These are phyloP conservation scores for Selenia dentaria DNA, from an alignment of 2,888 invertebrate genomes.

Conservation along the genomic window DNA sequence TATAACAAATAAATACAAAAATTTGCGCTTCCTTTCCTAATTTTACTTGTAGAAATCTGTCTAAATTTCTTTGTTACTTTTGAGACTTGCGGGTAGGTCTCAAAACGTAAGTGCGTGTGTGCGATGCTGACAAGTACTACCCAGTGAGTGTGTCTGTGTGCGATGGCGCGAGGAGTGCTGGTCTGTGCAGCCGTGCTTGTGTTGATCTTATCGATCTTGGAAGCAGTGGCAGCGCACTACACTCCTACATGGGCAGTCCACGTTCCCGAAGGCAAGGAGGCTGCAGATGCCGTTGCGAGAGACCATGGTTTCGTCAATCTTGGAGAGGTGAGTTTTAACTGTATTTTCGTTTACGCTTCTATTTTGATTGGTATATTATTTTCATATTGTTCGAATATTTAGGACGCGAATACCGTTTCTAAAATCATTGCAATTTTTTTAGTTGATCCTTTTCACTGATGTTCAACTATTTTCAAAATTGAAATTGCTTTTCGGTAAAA, in stretches of 20 bases:
- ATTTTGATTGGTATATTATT: too few species aligned
- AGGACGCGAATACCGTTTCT: too few species aligned
- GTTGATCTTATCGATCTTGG: constrained; percentile 53
- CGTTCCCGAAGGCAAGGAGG: constrained; percentile 87
- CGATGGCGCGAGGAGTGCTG: constrained; percentile 69
- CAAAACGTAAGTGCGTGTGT: constrained; percentile 55
- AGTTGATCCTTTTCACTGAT: too few species aligned
- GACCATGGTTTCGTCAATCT: constrained; percentile 94
- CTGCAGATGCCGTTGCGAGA: constrained; percentile 90
- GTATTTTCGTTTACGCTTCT: too few species aligned
- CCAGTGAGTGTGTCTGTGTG: constrained; percentile 69
- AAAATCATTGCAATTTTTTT: too few species aligned
- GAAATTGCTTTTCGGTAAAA: too few species aligned
- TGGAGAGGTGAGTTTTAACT: constrained; percentile 90
- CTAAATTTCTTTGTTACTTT: constrained; percentile 14
- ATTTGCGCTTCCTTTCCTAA: not conserved
- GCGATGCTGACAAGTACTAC: constrained; percentile 82
- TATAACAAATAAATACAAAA: constrained; percentile 3
- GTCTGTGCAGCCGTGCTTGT: constrained; percentile 62
- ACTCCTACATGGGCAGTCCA: constrained; percentile 95
- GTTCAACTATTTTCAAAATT: too few species aligned
- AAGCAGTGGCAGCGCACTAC: constrained; percentile 80
- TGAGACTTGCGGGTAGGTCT: constrained; percentile 33
- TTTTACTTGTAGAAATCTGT: not conserved
- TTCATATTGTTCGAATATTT: too few species aligned